These are phyloP conservation scores for Carassius gibelio DNA, from an alignment of 2,113 vertebrate genomes.

Conservation along the genomic window DNA sequence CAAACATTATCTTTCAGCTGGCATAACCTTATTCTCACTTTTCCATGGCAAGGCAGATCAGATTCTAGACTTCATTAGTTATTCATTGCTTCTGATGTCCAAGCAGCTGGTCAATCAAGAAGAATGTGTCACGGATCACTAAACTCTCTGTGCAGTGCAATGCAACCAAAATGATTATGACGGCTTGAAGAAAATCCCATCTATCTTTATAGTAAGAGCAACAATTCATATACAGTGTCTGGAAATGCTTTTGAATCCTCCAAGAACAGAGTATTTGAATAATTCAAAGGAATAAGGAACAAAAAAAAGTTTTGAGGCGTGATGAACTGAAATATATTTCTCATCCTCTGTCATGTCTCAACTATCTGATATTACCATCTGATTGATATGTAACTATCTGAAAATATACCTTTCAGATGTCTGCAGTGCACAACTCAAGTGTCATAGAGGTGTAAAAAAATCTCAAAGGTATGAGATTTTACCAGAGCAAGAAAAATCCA, in stretches of 20 bases:
- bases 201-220: neutral
- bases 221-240: slow-evolving; percentile 1
- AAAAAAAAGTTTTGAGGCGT: neutral
- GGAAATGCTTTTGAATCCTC: neutral
- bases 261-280: slow-evolving; percentile 3
- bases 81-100: slow-evolving; percentile 67
- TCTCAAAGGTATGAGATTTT: slow-evolving; percentile 11
- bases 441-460: slow-evolving; percentile 2
- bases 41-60: slow-evolving; percentile 40
- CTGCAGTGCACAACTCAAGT: slow-evolving; percentile 1
- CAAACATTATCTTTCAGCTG: slow-evolving; percentile 42
- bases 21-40: slow-evolving; percentile 43
- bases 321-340: neutral
- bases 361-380: neutral
- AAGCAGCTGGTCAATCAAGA: slow-evolving; percentile 68
- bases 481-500: slow-evolving; percentile 59
- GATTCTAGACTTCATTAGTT: slow-evolving; percentile 64
- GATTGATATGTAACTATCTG: neutral
- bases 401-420: slow-evolving; percentile 5
- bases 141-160: slow-evolving; percentile 16
- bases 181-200: slow-evolving; percentile 41
- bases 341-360: neutral
- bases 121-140: slow-evolving; percentile 60
- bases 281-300: neutral
- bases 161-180: slow-evolving; percentile 44